A percentile compares a stretch with the other conserved stretches of the same genome.
phyloP scores from a whole-genome alignment of 2,888 invertebrate genomes.

The Apamea crenata region DNA sequence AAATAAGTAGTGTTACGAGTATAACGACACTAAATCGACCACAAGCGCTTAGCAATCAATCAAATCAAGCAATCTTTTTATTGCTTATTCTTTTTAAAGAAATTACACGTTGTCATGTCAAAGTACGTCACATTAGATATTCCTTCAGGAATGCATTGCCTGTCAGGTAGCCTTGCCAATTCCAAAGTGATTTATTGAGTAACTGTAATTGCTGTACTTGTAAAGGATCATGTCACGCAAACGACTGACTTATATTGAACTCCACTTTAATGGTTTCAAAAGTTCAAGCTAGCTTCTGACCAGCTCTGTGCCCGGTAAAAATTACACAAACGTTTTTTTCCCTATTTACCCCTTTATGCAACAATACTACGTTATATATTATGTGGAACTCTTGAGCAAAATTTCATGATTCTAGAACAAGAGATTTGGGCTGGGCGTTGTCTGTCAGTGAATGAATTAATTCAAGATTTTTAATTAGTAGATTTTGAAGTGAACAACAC shows the following conservation, averaged over 20 bases:
- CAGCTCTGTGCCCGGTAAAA: background rate
- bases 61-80: background rate
- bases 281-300: background rate
- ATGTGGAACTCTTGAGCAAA: too few species aligned
- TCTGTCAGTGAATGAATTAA: background rate
- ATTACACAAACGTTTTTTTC: background rate
- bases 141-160: background rate
- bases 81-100: background rate
- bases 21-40: background rate
- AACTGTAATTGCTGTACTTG: background rate
- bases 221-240: background rate
- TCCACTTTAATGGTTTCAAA: background rate
- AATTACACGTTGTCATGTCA: constrained; percentile 1
- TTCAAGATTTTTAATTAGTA: background rate
- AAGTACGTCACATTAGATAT: background rate
- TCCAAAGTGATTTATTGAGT: background rate
- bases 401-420: background rate
- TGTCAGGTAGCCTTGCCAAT: background rate
- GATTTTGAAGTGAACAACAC: background rate
- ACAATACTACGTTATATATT: background rate
- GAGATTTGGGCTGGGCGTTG: background rate
- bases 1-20: background rate
- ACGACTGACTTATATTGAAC: background rate
- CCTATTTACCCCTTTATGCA: background rate
- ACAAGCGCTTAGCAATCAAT: background rate